These are phyloP conservation scores for Kryptolebias marmoratus DNA, from an alignment of 2,113 vertebrate genomes.

Conservation along the genomic window DNA sequence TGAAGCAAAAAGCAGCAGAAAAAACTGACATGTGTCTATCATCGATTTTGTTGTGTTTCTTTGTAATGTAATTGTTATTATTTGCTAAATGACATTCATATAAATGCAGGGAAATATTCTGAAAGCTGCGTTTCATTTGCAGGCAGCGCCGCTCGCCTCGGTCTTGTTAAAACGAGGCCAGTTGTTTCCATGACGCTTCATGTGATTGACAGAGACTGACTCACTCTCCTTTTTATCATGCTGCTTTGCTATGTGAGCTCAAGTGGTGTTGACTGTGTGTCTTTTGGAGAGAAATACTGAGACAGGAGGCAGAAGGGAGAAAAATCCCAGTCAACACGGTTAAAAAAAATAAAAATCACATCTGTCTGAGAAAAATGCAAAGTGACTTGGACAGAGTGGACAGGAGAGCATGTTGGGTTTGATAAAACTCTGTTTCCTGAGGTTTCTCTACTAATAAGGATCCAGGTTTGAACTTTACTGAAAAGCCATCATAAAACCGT, in stretches of 20 bases:
- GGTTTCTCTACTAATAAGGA: too few species aligned
- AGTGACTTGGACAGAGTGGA: not conserved
- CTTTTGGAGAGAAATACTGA: slow-evolving; percentile 17
- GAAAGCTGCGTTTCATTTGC: not conserved
- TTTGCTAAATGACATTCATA: not conserved
- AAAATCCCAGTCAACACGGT: slow-evolving; percentile 33
- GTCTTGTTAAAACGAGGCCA: slow-evolving; percentile 35
- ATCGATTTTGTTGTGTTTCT: not conserved
- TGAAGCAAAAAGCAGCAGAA: too few species aligned
- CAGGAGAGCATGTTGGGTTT: slow-evolving; percentile 22
- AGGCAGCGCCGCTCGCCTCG: slow-evolving; percentile 1
- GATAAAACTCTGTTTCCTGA: not conserved
- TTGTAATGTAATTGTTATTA: not conserved
- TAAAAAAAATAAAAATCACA: slow-evolving; percentile 5
- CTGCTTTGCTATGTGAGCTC: slow-evolving; percentile 31
- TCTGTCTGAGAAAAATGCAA: slow-evolving; percentile 5
- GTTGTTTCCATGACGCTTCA: slow-evolving; percentile 12
- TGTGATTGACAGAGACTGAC: slow-evolving; percentile 58
- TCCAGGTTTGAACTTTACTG: not conserved
- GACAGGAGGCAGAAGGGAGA: slow-evolving; percentile 13
- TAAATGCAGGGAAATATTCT: not conserved
- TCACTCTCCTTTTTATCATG: slow-evolving; percentile 47
- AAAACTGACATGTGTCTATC: too few species aligned
- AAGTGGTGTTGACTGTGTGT: slow-evolving; percentile 43
- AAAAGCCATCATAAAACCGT: not conserved